Conservation (phyloP, 1,140 invertebrate genomes). For the Pseudomyrmex sp. region DNA sequence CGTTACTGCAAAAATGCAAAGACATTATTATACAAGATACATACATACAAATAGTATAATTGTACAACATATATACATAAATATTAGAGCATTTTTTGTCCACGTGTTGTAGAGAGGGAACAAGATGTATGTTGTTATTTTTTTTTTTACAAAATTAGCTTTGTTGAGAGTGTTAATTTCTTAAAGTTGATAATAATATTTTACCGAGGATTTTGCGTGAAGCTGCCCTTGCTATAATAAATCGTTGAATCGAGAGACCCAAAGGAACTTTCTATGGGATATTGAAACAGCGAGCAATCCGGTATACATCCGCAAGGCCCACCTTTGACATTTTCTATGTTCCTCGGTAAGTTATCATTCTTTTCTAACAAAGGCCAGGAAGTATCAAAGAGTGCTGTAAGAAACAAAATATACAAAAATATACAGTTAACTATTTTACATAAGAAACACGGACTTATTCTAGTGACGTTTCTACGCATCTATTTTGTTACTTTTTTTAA, state of each 20-base stretch:
- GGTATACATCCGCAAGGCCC: constrained; percentile 75
- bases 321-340: background rate
- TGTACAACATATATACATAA: background rate
- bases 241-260: constrained; percentile 62
- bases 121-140: no score
- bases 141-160: no score
- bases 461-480: no score
- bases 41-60: background rate
- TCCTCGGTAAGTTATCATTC: background rate
- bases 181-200: background rate
- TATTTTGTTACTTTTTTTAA: no score
- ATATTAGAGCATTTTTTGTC: background rate
- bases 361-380: constrained; percentile 70
- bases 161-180: background rate
- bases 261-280: constrained; percentile 72
- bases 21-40: constrained; percentile 9
- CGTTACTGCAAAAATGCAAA: constrained; percentile 51
- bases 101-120: no score
- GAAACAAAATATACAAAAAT: constrained; percentile 8
- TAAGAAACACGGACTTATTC: no score
- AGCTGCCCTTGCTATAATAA: constrained; percentile 50
- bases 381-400: constrained; percentile 69
- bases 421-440: background rate
- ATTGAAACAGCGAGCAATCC: constrained; percentile 75
- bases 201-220: constrained; percentile 53